Percentiles rank a stretch among this genome's conserved stretches.
These are phyloP conservation scores for Polypterus senegalus DNA, from an alignment of 2,113 vertebrate species.

Conservation along the genomic window DNA sequence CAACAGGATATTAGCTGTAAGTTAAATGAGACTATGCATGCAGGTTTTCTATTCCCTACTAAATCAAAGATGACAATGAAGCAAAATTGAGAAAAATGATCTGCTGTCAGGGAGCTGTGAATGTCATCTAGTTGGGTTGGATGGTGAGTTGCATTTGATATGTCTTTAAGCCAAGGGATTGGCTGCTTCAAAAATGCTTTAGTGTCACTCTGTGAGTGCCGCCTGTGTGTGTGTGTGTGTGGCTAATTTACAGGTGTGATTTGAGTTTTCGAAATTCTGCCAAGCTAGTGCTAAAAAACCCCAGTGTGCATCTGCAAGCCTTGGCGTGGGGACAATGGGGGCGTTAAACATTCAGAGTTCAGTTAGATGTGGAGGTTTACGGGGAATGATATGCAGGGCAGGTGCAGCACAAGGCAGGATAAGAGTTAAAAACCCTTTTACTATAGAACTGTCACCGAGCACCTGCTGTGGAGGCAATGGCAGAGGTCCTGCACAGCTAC, in stretches of 20 bases:
- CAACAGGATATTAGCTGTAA: no score
- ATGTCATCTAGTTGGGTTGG: no score
- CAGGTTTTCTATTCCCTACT: no score
- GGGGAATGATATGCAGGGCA: conserved; percentile 48
- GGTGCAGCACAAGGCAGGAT: conserved; percentile 45
- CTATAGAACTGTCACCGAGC: background rate
- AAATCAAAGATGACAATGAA: no score
- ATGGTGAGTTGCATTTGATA: no score
- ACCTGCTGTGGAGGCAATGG: conserved; percentile 18
- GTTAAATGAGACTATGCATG: no score
- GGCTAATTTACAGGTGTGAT: conserved; percentile 59
- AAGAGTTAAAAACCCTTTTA: conserved; percentile 30
- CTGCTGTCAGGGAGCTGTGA: no score
- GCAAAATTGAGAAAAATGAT: no score
- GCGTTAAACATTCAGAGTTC: conserved; percentile 65
- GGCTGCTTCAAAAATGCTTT: background rate
- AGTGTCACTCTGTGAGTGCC: conserved; percentile 19
- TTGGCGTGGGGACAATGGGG: conserved; percentile 51
- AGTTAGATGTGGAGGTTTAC: conserved; percentile 56
- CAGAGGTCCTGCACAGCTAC: no score
- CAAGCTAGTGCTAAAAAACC: conserved; percentile 44
- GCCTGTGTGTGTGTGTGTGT: conserved; percentile 27
- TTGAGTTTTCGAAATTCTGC: conserved; percentile 53
- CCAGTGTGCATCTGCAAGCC: conserved; percentile 45
- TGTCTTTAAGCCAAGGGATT: no score